Conservation (phyloP, 1,140 invertebrate genomes). For the Sipha flava region DNA sequence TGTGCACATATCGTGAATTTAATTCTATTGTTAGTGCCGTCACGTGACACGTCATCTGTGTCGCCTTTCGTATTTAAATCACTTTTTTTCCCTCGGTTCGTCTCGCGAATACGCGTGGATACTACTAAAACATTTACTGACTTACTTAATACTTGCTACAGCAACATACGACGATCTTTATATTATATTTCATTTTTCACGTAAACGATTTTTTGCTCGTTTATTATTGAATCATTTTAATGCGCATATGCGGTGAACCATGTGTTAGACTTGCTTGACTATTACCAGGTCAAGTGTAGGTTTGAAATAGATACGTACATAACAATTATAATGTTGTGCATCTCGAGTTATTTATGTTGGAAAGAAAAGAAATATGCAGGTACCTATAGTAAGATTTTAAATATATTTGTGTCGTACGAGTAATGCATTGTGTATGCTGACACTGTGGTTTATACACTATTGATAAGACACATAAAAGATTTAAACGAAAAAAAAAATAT, state of each 20-base stretch:
- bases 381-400: too few relatives aligned
- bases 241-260: neutral
- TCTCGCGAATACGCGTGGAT: too few relatives aligned
- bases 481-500: too few relatives aligned
- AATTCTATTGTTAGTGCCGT: neutral
- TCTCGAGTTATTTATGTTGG: neutral
- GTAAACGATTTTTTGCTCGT: neutral
- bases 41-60: too few relatives aligned
- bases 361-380: neutral
- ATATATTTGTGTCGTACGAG: too few relatives aligned
- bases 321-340: neutral
- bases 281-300: neutral
- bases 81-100: neutral
- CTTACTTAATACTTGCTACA: neutral
- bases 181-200: neutral
- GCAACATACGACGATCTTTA: too few relatives aligned
- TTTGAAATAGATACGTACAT: neutral
- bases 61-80: neutral
- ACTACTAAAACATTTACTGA: neutral
- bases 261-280: neutral
- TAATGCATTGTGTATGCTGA: too few relatives aligned
- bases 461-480: too few relatives aligned
- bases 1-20: neutral
- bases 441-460: too few relatives aligned
- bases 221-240: neutral